phyloP scores from a whole-genome alignment of 2,113 vertebrate genomes.

The Xyrauchen texanus region DNA sequence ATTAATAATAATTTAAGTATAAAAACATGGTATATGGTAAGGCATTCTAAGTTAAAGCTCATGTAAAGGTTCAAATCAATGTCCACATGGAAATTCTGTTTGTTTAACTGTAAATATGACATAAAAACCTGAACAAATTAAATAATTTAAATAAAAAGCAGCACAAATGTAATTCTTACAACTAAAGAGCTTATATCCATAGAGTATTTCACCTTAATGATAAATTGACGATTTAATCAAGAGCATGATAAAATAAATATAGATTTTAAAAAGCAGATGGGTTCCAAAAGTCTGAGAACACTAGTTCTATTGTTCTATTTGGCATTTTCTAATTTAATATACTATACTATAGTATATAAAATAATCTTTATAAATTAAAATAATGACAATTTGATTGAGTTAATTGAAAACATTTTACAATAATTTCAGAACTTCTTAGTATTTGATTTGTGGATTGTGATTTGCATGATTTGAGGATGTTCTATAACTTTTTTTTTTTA shows the following conservation, averaged over 20 bases:
- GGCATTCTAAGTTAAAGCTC: slow-evolving; percentile 70
- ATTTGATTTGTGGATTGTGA: too few relatives aligned
- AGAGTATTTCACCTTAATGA: slow-evolving; percentile 28
- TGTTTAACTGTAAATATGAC: slow-evolving; percentile 63
- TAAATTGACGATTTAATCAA: not conserved
- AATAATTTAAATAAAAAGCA: slow-evolving; percentile 60
- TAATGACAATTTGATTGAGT: too few relatives aligned
- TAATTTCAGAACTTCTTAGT: too few relatives aligned
- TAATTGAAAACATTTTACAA: too few relatives aligned
- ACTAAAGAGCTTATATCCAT: slow-evolving; percentile 29
- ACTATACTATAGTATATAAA: too few relatives aligned
- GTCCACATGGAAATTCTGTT: slow-evolving; percentile 55
- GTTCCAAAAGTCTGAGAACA: too few relatives aligned
- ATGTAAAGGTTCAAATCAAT: slow-evolving; percentile 58
- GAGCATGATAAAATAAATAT: slow-evolving; percentile 13
- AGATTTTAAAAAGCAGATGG: not conserved
- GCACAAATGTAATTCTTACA: slow-evolving; percentile 22
- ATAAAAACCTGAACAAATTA: slow-evolving; percentile 56
- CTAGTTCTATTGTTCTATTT: too few relatives aligned
- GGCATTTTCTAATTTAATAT: too few relatives aligned
- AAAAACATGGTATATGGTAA: slow-evolving; percentile 70
- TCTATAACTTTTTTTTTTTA: too few relatives aligned
- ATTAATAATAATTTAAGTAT: slow-evolving; percentile 39
- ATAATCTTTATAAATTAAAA: too few relatives aligned
- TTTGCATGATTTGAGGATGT: too few relatives aligned